Base-by-base conservation (phyloP, 1,140 invertebrate species). In the Heterodera schachtii region DNA sequence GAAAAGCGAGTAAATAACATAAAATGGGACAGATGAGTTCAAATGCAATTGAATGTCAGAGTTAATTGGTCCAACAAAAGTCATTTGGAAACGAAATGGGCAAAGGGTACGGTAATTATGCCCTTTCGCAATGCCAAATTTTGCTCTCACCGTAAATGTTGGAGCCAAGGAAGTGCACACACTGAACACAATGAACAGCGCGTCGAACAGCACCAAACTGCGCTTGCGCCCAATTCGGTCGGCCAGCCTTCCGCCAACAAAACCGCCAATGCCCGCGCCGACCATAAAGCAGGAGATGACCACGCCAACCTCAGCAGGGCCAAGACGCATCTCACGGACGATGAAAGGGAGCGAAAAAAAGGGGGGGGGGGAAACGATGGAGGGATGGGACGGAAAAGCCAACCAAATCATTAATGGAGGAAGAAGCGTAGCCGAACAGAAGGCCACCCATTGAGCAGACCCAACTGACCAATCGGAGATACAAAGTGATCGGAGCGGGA, bases 351-450 rank as follows among this genome's bases (percentile, higher is more conserved):
- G 31, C 74, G 43, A 13, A 44, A 57, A 75, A 21, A 19, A 4
- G 13, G 3, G 41, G 46, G 46, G 44, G 44, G 44, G 49, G 16
- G 44, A 16, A 0, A n/a, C 31, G 1, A 31, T 19, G n/a, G 44
- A 52, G 66, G 66, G 21, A 8, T 8, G 49, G n/a, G 52, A 3
- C 44, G 9, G 6, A 41, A 57, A 5, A 9, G 8, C 52, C 66
- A 2, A 78, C 64, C 5, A 47, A 78, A 46, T 78, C 76, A 46
- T 78, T 78, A 47, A 78, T 78, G 19, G 57, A 69, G 11, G 76
- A 78, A 44, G 76, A 78, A 46, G 41, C 13, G 70, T 78, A 78
- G 66, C 76, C 76, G 70, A 78, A 78, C 31, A 78, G 70, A 52
- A 78, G 43, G 44, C 76, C 76, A 21, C 64, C 64, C 52, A 78